phyloP scores from a whole-genome alignment of 2,888 invertebrate genomes.

The Agrochola macilenta region DNA sequence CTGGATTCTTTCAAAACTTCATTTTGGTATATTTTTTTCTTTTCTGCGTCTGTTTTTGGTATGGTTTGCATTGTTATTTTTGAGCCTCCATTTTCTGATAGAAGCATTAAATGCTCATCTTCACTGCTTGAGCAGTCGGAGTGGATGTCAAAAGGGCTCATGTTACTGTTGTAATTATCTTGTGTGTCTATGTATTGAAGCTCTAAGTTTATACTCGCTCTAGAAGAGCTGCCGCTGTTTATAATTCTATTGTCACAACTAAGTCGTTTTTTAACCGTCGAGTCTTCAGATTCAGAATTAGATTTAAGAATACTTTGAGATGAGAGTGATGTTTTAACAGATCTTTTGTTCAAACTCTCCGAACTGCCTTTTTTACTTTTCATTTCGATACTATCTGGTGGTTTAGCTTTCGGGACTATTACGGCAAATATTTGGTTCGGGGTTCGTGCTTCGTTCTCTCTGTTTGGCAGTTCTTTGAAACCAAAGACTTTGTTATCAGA shows the following conservation, averaged over 20 bases:
- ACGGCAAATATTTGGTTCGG: constrained; percentile 87
- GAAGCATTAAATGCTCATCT: constrained; percentile 87
- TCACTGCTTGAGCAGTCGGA: constrained; percentile 88
- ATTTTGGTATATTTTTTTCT: constrained; percentile 75
- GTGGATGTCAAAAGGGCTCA: constrained; percentile 81
- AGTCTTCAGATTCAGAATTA: constrained; percentile 86
- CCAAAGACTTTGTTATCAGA: constrained; percentile 86
- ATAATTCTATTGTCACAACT: constrained; percentile 88
- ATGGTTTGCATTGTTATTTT: constrained; percentile 88
- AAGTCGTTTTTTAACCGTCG: constrained; percentile 84
- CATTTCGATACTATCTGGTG: constrained; percentile 73
- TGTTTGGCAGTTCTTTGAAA: constrained; percentile 83
- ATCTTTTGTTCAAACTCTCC: constrained; percentile 81
- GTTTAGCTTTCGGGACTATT: constrained; percentile 86
- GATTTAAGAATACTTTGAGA: constrained; percentile 84
- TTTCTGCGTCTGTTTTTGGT: constrained; percentile 73
- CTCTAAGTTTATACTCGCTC: constrained; percentile 85
- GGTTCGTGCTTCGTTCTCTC: constrained; percentile 72
- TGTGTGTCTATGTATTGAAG: constrained; percentile 83
- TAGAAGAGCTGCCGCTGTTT: constrained; percentile 82
- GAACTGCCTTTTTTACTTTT: constrained; percentile 79
- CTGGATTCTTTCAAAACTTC: constrained; percentile 85
- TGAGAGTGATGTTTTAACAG: constrained; percentile 80
- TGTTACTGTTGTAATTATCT: constrained; percentile 77
- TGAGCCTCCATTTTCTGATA: constrained; percentile 86